These are phyloP conservation scores for Corythornis madagascariensis DNA, from an alignment of 2,113 vertebrate genomes.

Conservation along the genomic window DNA sequence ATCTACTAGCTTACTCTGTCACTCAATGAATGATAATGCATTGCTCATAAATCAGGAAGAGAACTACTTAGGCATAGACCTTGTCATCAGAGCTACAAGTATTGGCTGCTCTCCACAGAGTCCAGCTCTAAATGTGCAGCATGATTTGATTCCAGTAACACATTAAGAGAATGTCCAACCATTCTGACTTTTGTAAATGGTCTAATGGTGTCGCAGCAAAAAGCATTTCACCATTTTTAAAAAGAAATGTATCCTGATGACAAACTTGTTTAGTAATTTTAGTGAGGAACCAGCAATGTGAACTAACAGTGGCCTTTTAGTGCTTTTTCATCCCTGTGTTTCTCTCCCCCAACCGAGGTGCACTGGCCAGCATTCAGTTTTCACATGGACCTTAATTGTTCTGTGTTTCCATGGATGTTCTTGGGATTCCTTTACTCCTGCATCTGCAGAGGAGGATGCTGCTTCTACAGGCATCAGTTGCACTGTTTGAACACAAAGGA, in stretches of 20 bases:
- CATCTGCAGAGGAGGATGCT: background rate
- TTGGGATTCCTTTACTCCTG: background rate
- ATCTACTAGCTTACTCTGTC: slow-evolving; percentile 48
- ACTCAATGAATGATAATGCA: slow-evolving; percentile 66
- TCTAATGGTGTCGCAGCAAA: slow-evolving; percentile 32
- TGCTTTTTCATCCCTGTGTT: background rate
- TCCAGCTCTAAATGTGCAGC: slow-evolving; percentile 53
- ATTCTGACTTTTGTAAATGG: slow-evolving; percentile 63
- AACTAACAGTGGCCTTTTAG: background rate
- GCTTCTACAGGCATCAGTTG: background rate
- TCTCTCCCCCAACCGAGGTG: background rate
- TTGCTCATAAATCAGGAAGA: slow-evolving; percentile 72
- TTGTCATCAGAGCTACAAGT: slow-evolving; percentile 65
- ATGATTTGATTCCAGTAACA: slow-evolving; percentile 77
- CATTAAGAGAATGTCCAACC: slow-evolving; percentile 71
- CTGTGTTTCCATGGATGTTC: background rate
- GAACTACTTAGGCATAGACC: slow-evolving; percentile 71
- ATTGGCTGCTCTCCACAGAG: slow-evolving; percentile 66
- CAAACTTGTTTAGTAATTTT: slow-evolving; percentile 36
- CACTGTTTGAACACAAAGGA: background rate
- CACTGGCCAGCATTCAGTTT: background rate
- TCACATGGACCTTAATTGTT: background rate
- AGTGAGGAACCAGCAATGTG: slow-evolving; percentile 28
- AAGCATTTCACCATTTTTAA: slow-evolving; percentile 68
- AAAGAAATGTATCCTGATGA: slow-evolving; percentile 16